A percentile compares a stretch with the other conserved stretches of the same genome.
These are phyloP conservation scores for Drosophila sturtevanti DNA, from an alignment of 1,140 invertebrate genomes.

Conservation along the genomic window DNA sequence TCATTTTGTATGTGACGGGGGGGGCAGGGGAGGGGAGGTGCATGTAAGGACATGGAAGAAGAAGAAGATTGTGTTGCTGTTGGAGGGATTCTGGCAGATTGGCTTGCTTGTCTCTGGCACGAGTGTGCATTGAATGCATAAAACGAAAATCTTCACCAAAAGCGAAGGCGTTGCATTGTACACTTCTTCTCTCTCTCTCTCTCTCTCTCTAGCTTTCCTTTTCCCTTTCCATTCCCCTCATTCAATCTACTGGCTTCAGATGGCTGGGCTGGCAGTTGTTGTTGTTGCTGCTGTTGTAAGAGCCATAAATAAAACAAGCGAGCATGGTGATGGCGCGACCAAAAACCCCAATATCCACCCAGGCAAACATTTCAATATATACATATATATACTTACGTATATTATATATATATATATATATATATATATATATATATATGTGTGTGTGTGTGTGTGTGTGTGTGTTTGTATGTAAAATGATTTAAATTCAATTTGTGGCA, in stretches of 20 bases:
- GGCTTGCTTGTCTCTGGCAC: conserved; percentile 63
- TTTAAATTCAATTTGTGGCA: conserved; percentile 79
- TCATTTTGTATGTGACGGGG: too few species aligned
- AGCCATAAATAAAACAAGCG: conserved; percentile 75
- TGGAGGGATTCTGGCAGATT: conserved; percentile 47
- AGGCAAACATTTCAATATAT: neutral
- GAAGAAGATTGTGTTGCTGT: neutral
- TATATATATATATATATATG: conserved; percentile 5
- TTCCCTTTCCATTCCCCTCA: too few species aligned
- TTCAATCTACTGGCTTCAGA: neutral
- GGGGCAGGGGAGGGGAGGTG: conserved; percentile 22
- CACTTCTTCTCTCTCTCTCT: neutral
- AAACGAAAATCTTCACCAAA: conserved; percentile 62
- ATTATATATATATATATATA: neutral
- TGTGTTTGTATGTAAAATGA: conserved; percentile 66
- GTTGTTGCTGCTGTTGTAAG: conserved; percentile 37
- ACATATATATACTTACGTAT: too few species aligned
- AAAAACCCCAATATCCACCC: conserved; percentile 26
- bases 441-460: conserved; percentile 16
- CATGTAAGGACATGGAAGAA: neutral
- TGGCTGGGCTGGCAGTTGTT: conserved; percentile 25
- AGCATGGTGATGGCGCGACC: conserved; percentile 46
- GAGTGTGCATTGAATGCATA: conserved; percentile 75
- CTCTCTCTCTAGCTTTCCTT: neutral
- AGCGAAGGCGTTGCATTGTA: conserved; percentile 38